A percentile compares a stretch with the other conserved stretches of the same genome.
These are phyloP conservation scores for Hyles euphorbiae DNA, from an alignment of 1,140 invertebrate genomes.

Conservation along the genomic window DNA sequence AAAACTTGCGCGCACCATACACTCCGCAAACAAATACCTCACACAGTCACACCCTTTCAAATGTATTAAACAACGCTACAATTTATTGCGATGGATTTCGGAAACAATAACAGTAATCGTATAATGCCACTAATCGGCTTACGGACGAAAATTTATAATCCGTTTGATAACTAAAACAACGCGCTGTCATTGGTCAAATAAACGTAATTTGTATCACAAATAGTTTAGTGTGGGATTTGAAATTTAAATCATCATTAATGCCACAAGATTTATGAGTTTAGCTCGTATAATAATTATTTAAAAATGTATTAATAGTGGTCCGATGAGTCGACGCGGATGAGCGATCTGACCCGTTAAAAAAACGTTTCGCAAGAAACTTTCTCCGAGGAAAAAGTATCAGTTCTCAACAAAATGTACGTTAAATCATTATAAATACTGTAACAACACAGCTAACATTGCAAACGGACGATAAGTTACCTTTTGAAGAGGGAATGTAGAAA, in stretches of 20 bases:
- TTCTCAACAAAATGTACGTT: too few species aligned
- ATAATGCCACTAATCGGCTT: slow-evolving; percentile 6
- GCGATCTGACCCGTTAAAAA: too few species aligned
- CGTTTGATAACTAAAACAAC: slow-evolving; percentile 3
- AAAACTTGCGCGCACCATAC: slow-evolving; percentile 13
- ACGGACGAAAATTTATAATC: slow-evolving; percentile 7
- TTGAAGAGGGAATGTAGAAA: too few species aligned
- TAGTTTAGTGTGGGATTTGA: slow-evolving; percentile 8
- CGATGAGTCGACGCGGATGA: too few species aligned
- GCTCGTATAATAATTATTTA: slow-evolving; percentile 10
- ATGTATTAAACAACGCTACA: slow-evolving; percentile 1
- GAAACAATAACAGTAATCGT: slow-evolving; percentile 10
- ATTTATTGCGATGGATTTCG: slow-evolving; percentile 5
- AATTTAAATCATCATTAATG: slow-evolving; percentile 6
- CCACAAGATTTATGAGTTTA: slow-evolving; percentile 4
- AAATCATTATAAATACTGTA: neutral
- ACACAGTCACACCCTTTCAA: too few species aligned
- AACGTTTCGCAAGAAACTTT: too few species aligned
- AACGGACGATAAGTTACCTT: neutral
- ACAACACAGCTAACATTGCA: neutral
- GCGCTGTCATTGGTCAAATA: slow-evolving; percentile 4
- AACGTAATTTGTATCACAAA: slow-evolving; percentile 3
- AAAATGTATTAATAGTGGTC: neutral
- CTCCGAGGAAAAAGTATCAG: too few species aligned
- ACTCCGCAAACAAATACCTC: too few species aligned